These are phyloP conservation scores for Muscidifurax raptorellus DNA, from an alignment of 1,140 invertebrate species.

Conservation along the genomic window DNA sequence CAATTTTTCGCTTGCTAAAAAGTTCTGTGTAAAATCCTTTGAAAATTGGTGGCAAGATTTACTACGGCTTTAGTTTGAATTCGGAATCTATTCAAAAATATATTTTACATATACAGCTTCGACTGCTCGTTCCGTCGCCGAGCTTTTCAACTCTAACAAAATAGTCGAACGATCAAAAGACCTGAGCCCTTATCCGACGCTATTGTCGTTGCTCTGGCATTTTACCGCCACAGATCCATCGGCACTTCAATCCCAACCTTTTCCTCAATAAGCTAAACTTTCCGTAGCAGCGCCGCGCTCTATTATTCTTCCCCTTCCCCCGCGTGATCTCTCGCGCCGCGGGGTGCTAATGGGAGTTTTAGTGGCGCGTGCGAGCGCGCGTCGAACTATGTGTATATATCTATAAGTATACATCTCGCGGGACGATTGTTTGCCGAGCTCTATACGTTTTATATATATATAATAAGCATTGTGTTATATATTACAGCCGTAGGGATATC, in stretches of 20 bases:
- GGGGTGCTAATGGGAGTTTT: conserved; percentile 28
- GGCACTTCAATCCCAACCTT: neutral
- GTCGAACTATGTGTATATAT: neutral
- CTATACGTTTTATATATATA: no score
- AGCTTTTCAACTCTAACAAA: no score
- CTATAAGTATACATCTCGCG: neutral
- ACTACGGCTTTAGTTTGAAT: no score
- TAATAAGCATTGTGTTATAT: neutral
- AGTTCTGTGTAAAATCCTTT: no score
- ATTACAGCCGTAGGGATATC: neutral
- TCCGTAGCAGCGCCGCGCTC: neutral
- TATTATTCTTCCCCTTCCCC: neutral
- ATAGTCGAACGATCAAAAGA: neutral
- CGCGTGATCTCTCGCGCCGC: neutral
- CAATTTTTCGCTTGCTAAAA: no score
- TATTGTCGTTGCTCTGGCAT: neutral
- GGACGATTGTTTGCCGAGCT: neutral
- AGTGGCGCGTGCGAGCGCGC: conserved; percentile 19
- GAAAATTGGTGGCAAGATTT: no score
- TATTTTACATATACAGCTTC: no score
- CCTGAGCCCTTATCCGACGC: neutral
- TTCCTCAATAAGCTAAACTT: neutral
- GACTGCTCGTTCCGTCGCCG: no score
- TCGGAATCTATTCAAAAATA: no score
- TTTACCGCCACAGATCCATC: neutral